Base-by-base conservation (phyloP, 2,113 vertebrate species). In the Todiramphus chloris region DNA sequence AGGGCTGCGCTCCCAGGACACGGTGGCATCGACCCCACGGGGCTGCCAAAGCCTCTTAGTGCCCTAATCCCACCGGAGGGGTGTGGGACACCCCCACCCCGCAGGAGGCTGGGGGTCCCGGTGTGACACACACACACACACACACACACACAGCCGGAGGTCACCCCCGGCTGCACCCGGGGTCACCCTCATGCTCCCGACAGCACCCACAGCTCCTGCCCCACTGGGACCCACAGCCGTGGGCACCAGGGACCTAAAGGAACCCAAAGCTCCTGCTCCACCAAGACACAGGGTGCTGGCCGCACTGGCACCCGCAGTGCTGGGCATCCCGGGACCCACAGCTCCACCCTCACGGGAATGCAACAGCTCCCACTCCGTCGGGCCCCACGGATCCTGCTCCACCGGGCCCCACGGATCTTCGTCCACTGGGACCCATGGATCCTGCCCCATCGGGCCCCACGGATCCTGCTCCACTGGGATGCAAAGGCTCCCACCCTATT, bases 31-130 rank as follows among this genome's bases (percentile, higher is more conserved):
- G 30, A 72, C 30, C 17, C 70, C 18, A 3, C 10, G 21, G 66
- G 48, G 93, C 83, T 74, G 87, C 53, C 66, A 82, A 82, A 94
- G 80, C 87, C 50, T 93, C 93, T 69, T 44, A 60, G 44, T 6
- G 56, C 70, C 83, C 35, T 85, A 46, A 82, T 89, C 80, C 80
- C 35, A 7, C 10, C 7, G 2, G 37, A 62, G 51, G 56, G 84
- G 58, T 4, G 4, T 19, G 6, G 44, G 50, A 31, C 50, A 17
- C 33, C 66, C 43, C 10, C 25, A 5, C 44, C 23, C 43, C 53
- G 15, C 60, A 2, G 1, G 6, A 2, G 5, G 28, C 8, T 16
- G 31, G 39, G 31, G 46, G 50, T 24, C 46, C 46, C 9, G 2
- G 16, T 50, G 68, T 2, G 20, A 24, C 13, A 85, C 6, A 37